phyloP scores from a whole-genome alignment of 2,113 vertebrate genomes.

The Rhagologus leucostigma region DNA sequence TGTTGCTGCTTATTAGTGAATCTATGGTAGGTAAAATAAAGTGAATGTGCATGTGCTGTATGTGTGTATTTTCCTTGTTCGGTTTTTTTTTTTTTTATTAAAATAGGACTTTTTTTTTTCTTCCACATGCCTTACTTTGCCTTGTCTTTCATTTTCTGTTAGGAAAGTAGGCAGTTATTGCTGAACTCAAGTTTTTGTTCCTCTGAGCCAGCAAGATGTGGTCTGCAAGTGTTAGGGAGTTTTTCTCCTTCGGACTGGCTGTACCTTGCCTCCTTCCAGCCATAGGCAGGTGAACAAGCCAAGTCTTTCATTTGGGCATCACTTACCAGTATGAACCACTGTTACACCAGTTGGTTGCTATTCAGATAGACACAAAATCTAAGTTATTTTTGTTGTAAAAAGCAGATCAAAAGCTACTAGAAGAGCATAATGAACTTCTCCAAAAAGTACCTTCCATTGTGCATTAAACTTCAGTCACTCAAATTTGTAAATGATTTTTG shows the following conservation, averaged over 20 bases:
- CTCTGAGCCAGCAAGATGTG: background rate
- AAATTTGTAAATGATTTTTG: background rate
- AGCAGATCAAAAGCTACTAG: background rate
- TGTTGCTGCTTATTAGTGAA: slow-evolving; percentile 95
- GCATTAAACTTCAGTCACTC: background rate
- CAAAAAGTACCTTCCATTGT: background rate
- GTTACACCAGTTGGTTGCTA: background rate
- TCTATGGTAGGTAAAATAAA: slow-evolving; percentile 88
- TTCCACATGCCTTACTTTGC: background rate
- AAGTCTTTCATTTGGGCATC: background rate
- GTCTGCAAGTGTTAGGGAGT: background rate
- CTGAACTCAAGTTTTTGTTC: background rate
- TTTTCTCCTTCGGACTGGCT: background rate
- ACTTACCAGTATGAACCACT: background rate
- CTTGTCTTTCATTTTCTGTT: background rate
- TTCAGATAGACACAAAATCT: background rate
- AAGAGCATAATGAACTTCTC: background rate
- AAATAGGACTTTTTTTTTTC: background rate
- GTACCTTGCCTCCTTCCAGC: background rate
- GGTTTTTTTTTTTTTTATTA: background rate
- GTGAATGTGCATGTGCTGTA: background rate
- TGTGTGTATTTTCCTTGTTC: background rate
- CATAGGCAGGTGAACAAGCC: background rate
- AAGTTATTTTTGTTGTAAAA: background rate
- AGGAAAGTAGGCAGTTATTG: background rate